Conservation (phyloP, 2,888 invertebrate genomes). For the Tetranychus truncatus region DNA sequence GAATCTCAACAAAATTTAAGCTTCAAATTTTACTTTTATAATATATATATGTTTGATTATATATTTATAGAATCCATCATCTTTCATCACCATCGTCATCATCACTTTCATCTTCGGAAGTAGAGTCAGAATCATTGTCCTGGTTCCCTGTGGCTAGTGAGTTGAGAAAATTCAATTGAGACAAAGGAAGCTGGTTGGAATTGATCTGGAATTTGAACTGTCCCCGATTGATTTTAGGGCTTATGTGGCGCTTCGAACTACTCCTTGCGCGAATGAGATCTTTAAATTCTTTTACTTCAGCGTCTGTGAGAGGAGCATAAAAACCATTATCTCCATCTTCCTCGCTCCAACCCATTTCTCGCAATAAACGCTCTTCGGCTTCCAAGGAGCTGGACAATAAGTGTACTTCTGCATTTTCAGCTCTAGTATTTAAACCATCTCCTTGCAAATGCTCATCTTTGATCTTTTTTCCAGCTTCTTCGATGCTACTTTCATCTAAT, state of each 20-base stretch:
- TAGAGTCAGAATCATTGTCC: background rate
- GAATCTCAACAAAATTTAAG: background rate
- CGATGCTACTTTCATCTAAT: background rate
- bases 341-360: constrained; percentile 36
- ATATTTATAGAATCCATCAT: background rate
- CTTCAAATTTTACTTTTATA: no score
- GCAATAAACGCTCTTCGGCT: constrained; percentile 32
- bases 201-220: background rate
- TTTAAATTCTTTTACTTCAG: constrained; percentile 33
- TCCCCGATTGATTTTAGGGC: background rate
- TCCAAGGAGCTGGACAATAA: constrained; percentile 33
- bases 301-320: constrained; percentile 34
- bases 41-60: background rate
- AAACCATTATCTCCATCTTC: constrained; percentile 30
- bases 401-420: constrained; percentile 19
- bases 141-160: background rate
- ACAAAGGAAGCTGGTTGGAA: background rate
- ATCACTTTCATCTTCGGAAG: background rate
- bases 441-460: background rate
- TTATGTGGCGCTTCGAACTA: constrained; percentile 11
- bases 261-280: constrained; percentile 19
- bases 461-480: constrained; percentile 8
- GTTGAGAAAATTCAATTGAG: background rate
- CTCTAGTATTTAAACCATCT: constrained; percentile 20
- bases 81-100: background rate